Conservation (phyloP, 2,888 invertebrate genomes). For the Mylabris sibirica region DNA sequence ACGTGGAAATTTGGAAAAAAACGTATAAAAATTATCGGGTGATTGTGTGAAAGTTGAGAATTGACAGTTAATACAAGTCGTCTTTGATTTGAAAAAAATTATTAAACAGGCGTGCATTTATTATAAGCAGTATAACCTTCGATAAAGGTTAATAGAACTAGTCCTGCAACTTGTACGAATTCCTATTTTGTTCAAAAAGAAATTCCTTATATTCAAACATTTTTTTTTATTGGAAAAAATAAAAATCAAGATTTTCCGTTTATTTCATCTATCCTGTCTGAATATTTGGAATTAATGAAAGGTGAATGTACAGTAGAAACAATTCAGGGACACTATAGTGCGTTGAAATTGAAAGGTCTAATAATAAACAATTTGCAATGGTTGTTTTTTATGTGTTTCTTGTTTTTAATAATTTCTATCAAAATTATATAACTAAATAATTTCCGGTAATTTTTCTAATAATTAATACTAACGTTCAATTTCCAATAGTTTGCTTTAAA, state of each 20-base stretch:
- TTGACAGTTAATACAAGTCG: too few species aligned
- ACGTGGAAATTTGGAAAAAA: too few species aligned
- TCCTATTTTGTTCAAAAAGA: background rate
- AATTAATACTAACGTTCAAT: background rate
- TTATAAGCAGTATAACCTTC: background rate
- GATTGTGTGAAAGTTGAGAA: too few species aligned
- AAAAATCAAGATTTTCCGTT: background rate
- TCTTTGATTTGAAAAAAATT: too few species aligned
- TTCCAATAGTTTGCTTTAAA: constrained; percentile 12
- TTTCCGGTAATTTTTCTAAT: background rate
- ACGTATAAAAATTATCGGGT: too few species aligned
- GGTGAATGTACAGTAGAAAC: background rate
- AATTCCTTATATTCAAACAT: too few species aligned
- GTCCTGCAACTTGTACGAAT: background rate
- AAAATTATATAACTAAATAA: background rate
- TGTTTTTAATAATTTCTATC: too few species aligned
- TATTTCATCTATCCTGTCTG: too few species aligned
- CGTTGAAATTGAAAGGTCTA: background rate
- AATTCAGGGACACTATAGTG: background rate
- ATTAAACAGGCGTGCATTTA: background rate
- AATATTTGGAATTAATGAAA: background rate
- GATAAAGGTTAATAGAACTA: background rate
- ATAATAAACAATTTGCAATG: background rate
- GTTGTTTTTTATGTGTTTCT: background rate
- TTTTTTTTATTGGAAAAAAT: too few species aligned